Conservation (phyloP, 1,140 invertebrate species). For the Cyphomyrmex costatus region DNA sequence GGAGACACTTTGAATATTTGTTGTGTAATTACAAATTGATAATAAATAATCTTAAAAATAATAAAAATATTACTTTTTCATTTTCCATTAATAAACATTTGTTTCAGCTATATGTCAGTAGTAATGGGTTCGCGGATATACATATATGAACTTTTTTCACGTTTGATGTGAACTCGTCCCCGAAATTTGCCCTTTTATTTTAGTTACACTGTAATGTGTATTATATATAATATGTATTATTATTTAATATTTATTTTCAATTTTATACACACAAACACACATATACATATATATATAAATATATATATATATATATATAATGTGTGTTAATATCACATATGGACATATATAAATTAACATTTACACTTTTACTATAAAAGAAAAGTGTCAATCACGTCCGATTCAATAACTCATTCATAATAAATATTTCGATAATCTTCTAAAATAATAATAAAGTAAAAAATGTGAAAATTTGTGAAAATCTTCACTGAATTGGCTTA, state of each 20-base stretch:
- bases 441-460: conserved; percentile 10
- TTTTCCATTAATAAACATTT: no score
- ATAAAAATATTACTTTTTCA: no score
- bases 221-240: neutral
- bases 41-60: no score
- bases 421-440: conserved; percentile 9
- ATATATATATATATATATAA: neutral
- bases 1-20: no score
- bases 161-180: no score
- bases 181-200: no score
- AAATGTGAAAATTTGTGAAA: neutral
- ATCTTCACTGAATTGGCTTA: neutral
- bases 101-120: no score
- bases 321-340: conserved; percentile 24
- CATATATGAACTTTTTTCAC: no score
- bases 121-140: no score
- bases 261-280: no score
- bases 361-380: conserved; percentile 16
- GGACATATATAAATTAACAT: conserved; percentile 38
- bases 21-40: no score
- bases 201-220: neutral
- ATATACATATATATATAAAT: neutral
- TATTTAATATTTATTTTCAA: no score
- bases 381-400: conserved; percentile 8
- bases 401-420: conserved; percentile 20